Conservation (phyloP, 2,888 invertebrate species). For the Choristoneura rosaceana region DNA sequence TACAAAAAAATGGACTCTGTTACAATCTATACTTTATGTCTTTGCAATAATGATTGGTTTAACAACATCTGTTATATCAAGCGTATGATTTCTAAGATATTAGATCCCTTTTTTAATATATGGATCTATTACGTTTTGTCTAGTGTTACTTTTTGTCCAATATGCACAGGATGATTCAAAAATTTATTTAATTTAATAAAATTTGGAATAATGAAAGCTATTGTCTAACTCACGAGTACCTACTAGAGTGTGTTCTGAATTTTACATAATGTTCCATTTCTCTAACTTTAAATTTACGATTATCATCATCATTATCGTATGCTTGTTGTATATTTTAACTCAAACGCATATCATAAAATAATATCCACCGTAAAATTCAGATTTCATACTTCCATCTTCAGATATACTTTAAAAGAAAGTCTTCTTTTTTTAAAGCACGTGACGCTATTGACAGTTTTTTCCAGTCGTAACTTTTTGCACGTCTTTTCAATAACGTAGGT, state of each 20-base stretch:
- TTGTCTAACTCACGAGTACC: too few relatives aligned
- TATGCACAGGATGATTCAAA: conserved; percentile 60
- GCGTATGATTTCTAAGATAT: conserved; percentile 47
- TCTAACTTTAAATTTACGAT: too few relatives aligned
- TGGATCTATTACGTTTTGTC: conserved; percentile 76
- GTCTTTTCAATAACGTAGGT: too few relatives aligned
- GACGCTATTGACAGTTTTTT: background rate
- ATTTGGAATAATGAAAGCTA: background rate
- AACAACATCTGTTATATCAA: conserved; percentile 14
- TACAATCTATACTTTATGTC: conserved; percentile 50
- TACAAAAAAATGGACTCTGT: conserved; percentile 32
- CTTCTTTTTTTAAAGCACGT: background rate
- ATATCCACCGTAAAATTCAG: too few relatives aligned
- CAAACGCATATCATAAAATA: too few relatives aligned
- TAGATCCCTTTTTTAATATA: conserved; percentile 72
- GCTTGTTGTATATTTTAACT: too few relatives aligned
- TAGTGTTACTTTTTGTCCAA: conserved; percentile 61
- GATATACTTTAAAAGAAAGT: background rate
- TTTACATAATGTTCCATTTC: too few relatives aligned
- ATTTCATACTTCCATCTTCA: background rate
- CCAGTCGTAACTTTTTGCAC: background rate
- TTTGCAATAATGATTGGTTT: conserved; percentile 51
- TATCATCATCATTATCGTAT: too few relatives aligned
- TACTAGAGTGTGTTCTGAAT: too few relatives aligned
- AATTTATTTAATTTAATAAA: background rate